phyloP scores from a whole-genome alignment of 2,797 vertebrate genomes.

The Heteromormyrus szaboi region DNA sequence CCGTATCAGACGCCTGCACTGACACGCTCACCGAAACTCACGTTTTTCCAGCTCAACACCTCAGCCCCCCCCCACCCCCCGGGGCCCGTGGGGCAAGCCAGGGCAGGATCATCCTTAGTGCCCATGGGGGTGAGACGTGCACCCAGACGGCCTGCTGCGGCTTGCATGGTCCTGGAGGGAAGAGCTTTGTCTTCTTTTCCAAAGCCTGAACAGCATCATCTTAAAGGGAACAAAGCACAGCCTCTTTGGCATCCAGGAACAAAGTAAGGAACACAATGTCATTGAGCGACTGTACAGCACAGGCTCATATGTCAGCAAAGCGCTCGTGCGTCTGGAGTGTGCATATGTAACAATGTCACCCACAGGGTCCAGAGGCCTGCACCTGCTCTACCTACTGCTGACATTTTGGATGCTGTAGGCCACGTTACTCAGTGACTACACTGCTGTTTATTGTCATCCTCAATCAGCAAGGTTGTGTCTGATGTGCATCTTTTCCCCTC shows the following conservation, averaged over 20 bases:
- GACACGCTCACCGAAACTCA: slow-evolving; percentile 19
- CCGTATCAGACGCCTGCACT: background rate
- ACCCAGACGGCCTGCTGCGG: slow-evolving; percentile 8
- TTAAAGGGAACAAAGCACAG: background rate
- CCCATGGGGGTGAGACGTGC: background rate
- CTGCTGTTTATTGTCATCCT: background rate
- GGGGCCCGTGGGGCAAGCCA: slow-evolving; percentile 2
- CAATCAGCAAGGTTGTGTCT: background rate
- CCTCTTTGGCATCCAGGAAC: background rate
- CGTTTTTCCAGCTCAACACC: background rate
- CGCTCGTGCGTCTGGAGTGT: background rate
- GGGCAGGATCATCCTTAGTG: background rate
- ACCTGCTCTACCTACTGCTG: background rate
- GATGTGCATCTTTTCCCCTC: background rate
- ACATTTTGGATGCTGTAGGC: background rate
- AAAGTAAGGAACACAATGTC: background rate
- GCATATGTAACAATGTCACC: background rate
- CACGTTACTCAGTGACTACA: background rate
- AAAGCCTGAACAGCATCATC: background rate
- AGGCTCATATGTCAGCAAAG: background rate
- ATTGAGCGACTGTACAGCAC: background rate
- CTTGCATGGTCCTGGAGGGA: slow-evolving; percentile 2
- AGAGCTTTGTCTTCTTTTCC: background rate
- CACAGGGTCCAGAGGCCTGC: background rate
- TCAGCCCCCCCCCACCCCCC: background rate